Base-by-base conservation (phyloP, 1,140 invertebrate genomes). In the Eupristina koningsbergeri region DNA sequence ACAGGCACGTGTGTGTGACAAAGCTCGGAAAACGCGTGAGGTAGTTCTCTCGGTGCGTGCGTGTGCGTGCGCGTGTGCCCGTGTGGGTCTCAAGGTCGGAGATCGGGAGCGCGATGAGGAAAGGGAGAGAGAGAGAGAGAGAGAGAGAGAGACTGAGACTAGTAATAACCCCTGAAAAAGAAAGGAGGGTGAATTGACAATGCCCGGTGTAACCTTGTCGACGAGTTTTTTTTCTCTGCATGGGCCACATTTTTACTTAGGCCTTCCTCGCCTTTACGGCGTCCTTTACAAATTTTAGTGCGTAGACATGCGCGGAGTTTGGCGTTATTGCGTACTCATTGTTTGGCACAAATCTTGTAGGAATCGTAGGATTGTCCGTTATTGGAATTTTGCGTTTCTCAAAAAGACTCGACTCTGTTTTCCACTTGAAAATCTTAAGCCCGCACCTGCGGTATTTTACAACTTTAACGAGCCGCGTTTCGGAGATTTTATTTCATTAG, bases 111-210 rank as follows among this genome's bases (percentile, higher is more conserved):
- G 34, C 39, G 17, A 53, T 31, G 39, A 77, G 53, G 29, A 26
- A 80, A 71, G 50, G 76, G 74, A 31, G 41, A 61, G 69, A 36
- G 34, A 58, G 64, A 76, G 71, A n/a, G n/a, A n/a, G n/a, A n/a
- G n/a, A n/a, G 29, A 26, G 77, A 71, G 50, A 69, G 74, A 31
- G 41, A 61, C 50, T 26, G 34, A 58, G 64, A 76, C 64, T 41
- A 81, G 41, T 83, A 77, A 77, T 83, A 83, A 77, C 63, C 81
- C 82, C 67, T 26, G 29, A 45, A 73, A 78, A 29, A 45, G 41
- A 77, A 80, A 45, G 36, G 82, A 83, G 82, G 82, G 75, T 79
- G 76, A 79, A 83, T 79, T 63, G 67, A 83, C 82, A 83, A 83
- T 83, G 50, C 67, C 53, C 17, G n/a, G 63, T 31, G 29, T 79